phyloP scores from a whole-genome alignment of 2,888 invertebrate genomes.

The Plutella xylostella region DNA sequence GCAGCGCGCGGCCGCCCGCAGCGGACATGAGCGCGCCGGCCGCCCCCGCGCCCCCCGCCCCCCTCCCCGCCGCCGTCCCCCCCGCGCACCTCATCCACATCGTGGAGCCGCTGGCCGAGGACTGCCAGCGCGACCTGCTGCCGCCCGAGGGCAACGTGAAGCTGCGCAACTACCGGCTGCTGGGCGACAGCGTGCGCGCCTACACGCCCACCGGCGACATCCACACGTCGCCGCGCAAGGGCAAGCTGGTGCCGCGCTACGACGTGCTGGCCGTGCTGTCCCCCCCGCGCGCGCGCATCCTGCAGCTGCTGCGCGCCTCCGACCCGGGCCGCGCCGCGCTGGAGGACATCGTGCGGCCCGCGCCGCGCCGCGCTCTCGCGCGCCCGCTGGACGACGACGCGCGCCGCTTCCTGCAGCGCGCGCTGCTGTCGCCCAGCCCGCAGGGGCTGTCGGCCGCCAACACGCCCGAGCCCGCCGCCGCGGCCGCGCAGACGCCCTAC shows the following conservation, averaged over 20 bases:
- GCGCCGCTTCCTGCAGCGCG: slow-evolving; percentile 47
- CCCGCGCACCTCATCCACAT: slow-evolving; percentile 37
- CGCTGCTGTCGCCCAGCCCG: slow-evolving; percentile 44
- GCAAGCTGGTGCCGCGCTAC: slow-evolving; percentile 45
- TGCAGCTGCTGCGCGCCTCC: slow-evolving; percentile 49
- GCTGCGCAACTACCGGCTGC: slow-evolving; percentile 43
- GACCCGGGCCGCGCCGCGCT: slow-evolving; percentile 51
- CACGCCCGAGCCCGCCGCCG: slow-evolving; percentile 29
- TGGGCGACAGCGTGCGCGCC: slow-evolving; percentile 44
- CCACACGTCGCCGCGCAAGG: slow-evolving; percentile 42
- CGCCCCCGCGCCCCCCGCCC: slow-evolving; percentile 18
- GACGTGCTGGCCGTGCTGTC: slow-evolving; percentile 42
- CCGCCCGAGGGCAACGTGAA: slow-evolving; percentile 52
- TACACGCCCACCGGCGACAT: slow-evolving; percentile 52
- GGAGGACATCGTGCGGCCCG: slow-evolving; percentile 53
- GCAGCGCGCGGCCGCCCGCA: slow-evolving; percentile 26
- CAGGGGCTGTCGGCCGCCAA: slow-evolving; percentile 26
- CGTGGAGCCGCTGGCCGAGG: slow-evolving; percentile 37
- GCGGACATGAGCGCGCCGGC: slow-evolving; percentile 37
- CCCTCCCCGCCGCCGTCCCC: slow-evolving; percentile 19
- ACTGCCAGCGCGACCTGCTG: slow-evolving; percentile 30
- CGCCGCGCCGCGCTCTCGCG: slow-evolving; percentile 44
- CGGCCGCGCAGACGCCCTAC: slow-evolving; percentile 12
- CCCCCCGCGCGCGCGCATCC: slow-evolving; percentile 46
- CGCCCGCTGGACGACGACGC: slow-evolving; percentile 55